These are phyloP conservation scores for Kryptopterus vitreolus DNA, from an alignment of 2,797 vertebrate species.

Conservation along the genomic window DNA sequence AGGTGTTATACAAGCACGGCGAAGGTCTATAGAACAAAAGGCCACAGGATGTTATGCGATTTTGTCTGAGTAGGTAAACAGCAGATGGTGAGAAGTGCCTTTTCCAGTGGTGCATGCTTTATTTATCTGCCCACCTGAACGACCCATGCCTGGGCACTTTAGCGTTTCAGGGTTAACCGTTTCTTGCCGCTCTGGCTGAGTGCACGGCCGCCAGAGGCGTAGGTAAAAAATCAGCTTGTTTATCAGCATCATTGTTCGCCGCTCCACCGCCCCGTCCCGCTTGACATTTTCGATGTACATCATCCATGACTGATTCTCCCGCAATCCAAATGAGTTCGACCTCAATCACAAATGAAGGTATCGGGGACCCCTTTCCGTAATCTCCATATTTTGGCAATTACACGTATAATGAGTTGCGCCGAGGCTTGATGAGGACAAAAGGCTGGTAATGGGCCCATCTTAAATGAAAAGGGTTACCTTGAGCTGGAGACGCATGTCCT, in stretches of 20 bases:
- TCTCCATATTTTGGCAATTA: conserved; percentile 69
- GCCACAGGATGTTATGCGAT: conserved; percentile 57
- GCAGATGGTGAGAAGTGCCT: conserved; percentile 77
- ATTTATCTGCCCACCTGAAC: conserved; percentile 76
- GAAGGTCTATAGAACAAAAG: conserved; percentile 58
- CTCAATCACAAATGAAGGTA: conserved; percentile 60
- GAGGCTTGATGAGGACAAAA: conserved; percentile 65
- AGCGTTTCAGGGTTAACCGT: conserved; percentile 65
- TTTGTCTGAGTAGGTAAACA: conserved; percentile 75
- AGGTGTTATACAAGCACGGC: conserved; percentile 55
- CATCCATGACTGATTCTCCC: conserved; percentile 76
- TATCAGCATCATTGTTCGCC: conserved; percentile 72
- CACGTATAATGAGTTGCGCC: conserved; percentile 67
- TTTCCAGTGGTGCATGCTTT: conserved; percentile 66
- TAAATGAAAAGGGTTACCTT: conserved; percentile 69
- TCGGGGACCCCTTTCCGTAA: conserved; percentile 52
- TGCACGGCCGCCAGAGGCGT: conserved; percentile 68
- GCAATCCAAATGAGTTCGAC: conserved; percentile 65
- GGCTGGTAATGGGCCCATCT: conserved; percentile 57
- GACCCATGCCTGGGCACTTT: conserved; percentile 67
- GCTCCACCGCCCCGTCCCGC: conserved; percentile 55
- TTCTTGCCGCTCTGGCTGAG: conserved; percentile 67
- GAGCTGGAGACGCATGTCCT: conserved; percentile 48
- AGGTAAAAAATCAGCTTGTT: conserved; percentile 72
- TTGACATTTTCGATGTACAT: conserved; percentile 73